Evolutionary conservation across 2,888 invertebrate genomes (phyloP).

Genomic region (Loripinus fragilis): DNA sequence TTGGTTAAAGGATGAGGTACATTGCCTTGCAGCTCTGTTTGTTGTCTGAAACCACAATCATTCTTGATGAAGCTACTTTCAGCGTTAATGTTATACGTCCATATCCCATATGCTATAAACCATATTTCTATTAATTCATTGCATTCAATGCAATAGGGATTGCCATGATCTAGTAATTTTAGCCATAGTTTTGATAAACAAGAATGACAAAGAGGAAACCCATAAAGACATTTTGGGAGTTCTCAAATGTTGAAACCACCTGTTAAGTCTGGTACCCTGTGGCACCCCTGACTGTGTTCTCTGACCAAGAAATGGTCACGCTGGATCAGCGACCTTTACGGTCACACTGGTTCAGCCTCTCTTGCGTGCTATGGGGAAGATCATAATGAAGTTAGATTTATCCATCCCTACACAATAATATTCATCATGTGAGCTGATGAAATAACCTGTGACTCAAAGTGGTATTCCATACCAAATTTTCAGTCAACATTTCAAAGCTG

Average conservation of each 20-base stretch:
- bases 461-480: no score
- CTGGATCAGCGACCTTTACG: slow-evolving; percentile 22
- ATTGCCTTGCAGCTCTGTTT: no score
- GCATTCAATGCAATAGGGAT: no score
- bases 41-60: no score
- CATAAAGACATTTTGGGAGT: slow-evolving; percentile 10
- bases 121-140: no score
- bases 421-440: not conserved
- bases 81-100: no score
- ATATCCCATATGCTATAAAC: no score
- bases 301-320: slow-evolving; percentile 10
- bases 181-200: slow-evolving; percentile 13
- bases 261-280: slow-evolving; percentile 26
- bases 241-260: slow-evolving; percentile 31
- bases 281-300: slow-evolving; percentile 31
- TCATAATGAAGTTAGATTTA: slow-evolving; percentile 51
- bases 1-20: no score
- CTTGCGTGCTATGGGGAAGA: slow-evolving; percentile 62
- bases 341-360: slow-evolving; percentile 58
- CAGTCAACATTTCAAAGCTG: no score
- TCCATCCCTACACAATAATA: slow-evolving; percentile 31
- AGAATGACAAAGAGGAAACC: slow-evolving; percentile 12
- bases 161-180: no score
- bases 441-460: not conserved
- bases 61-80: no score